These are phyloP conservation scores for Paragorgia papillata DNA, from an alignment of 92 coral and sea anemone species.

Conservation along the genomic window DNA sequence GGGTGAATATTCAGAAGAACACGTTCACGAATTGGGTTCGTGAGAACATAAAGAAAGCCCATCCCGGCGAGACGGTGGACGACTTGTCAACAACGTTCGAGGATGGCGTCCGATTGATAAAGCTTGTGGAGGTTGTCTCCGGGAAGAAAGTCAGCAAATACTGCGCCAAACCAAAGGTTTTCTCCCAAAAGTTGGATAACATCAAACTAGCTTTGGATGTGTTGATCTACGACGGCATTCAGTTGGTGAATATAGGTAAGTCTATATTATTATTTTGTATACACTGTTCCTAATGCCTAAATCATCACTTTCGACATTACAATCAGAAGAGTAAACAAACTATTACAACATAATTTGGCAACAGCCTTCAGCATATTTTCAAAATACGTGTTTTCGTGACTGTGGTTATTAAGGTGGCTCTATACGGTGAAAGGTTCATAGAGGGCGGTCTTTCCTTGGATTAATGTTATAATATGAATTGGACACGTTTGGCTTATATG, in stretches of 20 bases:
- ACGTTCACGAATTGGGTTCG: slow-evolving; percentile 96
- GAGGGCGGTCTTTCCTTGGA: too few species aligned
- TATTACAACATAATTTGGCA: neutral
- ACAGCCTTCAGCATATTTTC: too few species aligned
- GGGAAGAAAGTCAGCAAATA: slow-evolving; percentile 74
- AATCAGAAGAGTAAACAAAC: slow-evolving; percentile 5
- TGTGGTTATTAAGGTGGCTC: too few species aligned
- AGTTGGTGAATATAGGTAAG: slow-evolving; percentile 95
- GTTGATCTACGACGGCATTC: slow-evolving; percentile 78
- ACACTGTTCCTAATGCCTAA: too few species aligned
- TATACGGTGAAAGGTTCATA: too few species aligned
- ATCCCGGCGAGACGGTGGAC: slow-evolving; percentile 68
- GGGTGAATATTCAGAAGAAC: slow-evolving; percentile 87
- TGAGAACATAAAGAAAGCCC: slow-evolving; percentile 65
- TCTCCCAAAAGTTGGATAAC: slow-evolving; percentile 90
- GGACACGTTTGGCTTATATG: too few species aligned
- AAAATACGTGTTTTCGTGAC: too few species aligned
- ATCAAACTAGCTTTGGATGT: slow-evolving; percentile 80
- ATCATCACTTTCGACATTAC: too few species aligned
- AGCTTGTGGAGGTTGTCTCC: slow-evolving; percentile 90
- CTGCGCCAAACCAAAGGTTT: slow-evolving; percentile 72
- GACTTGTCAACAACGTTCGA: slow-evolving; percentile 80
- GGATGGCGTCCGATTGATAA: slow-evolving; percentile 77
- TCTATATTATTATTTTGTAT: too few species aligned
- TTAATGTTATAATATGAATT: too few species aligned